Conservation (phyloP, 2,113 vertebrate genomes). For the Tylochromis polylepis region DNA sequence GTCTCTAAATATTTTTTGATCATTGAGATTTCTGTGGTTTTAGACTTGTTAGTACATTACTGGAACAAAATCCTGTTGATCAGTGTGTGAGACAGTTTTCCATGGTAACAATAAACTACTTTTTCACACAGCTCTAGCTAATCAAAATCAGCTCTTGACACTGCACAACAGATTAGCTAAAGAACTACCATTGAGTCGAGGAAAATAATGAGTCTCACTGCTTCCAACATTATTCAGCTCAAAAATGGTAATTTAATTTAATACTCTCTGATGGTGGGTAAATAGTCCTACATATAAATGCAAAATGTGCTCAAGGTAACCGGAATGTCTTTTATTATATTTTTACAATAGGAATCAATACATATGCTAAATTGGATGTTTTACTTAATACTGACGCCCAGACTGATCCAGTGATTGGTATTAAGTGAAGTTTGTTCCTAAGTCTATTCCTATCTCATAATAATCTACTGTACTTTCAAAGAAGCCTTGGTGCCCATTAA, state of each 20-base stretch:
- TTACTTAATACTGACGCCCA: neutral
- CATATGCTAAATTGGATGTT: neutral
- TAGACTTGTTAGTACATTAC: neutral
- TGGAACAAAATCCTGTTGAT: neutral
- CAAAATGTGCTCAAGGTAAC: neutral
- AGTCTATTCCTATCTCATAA: neutral
- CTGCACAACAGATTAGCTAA: constrained; percentile 29
- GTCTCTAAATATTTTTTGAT: neutral
- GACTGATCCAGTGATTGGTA: neutral
- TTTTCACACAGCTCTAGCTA: neutral
- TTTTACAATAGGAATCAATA: neutral
- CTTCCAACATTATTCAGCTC: constrained; percentile 7
- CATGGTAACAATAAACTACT: constrained; percentile 22
- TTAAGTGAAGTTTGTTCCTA: neutral
- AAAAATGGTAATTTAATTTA: constrained; percentile 23
- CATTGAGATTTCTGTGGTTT: neutral
- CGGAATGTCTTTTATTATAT: neutral
- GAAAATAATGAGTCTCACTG: constrained; percentile 21
- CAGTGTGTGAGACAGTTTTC: constrained; percentile 5
- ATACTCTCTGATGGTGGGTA: neutral
- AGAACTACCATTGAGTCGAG: constrained; percentile 32
- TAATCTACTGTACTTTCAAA: neutral
- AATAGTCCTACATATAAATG: neutral
- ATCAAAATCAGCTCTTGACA: constrained; percentile 35
- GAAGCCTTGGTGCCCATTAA: neutral